phyloP scores from a whole-genome alignment of 2,888 invertebrate species.

The Platycnemis pennipes region DNA sequence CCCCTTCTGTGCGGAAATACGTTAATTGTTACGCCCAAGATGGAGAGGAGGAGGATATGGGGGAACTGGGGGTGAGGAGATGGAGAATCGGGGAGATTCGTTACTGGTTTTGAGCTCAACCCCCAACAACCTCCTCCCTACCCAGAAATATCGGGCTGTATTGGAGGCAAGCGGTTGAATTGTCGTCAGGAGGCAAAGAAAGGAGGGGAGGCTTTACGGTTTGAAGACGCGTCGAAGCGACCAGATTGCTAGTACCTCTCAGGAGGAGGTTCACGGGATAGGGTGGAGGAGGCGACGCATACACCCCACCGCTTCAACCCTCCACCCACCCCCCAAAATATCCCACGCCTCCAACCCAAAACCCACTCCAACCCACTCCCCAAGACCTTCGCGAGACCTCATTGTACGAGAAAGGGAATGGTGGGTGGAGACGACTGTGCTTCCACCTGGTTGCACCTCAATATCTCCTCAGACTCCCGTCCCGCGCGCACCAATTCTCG shows the following conservation, averaged over 20 bases:
- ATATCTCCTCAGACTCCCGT: slow-evolving; percentile 32
- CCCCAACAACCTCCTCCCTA: too few species aligned
- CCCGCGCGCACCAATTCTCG: slow-evolving; percentile 16
- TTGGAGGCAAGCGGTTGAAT: neutral
- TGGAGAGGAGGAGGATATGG: neutral
- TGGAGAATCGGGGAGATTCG: too few species aligned
- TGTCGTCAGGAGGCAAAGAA: neutral
- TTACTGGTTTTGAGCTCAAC: too few species aligned
- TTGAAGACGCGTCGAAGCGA: slow-evolving; percentile 42
- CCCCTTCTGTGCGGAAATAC: neutral
- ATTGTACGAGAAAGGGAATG: slow-evolving; percentile 50
- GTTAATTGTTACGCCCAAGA: neutral
- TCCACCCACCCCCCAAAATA: neutral
- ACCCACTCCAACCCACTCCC: neutral
- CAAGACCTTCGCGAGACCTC: neutral
- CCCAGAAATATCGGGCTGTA: too few species aligned
- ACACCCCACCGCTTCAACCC: neutral
- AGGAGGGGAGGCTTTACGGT: neutral
- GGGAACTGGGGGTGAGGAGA: neutral
- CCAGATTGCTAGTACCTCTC: slow-evolving; percentile 44
- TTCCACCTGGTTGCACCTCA: slow-evolving; percentile 63
- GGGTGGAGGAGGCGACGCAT: neutral
- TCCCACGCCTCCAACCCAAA: neutral
- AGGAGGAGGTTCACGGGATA: neutral
- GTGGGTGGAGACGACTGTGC: neutral